Conservation (phyloP, 2,113 vertebrate genomes). For the Rattus rattus region DNA sequence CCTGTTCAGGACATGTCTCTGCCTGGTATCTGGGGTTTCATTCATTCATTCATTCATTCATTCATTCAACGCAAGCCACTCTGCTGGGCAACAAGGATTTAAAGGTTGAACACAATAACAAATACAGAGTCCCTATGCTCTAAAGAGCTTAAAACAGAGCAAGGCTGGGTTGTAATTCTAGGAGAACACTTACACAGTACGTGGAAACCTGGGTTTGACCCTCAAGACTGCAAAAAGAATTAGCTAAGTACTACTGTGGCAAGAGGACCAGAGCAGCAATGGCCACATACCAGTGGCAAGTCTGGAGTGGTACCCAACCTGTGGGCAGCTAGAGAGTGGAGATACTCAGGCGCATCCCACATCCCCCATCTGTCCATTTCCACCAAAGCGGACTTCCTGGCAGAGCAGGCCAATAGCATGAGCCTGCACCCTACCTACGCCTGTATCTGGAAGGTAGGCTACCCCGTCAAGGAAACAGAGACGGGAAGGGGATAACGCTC, state of each 20-base stretch:
- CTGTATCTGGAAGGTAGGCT: not conserved
- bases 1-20: not conserved
- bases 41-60: not conserved
- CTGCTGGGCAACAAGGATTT: not conserved
- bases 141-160: not conserved
- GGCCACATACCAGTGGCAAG: not conserved
- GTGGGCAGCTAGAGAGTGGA: rapidly evolving
- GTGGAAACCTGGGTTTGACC: not conserved
- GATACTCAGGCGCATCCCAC: rapidly evolving
- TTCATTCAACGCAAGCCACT: not conserved
- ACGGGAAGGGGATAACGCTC: not conserved
- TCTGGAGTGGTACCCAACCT: not conserved
- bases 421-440: not conserved
- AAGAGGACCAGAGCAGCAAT: not conserved
- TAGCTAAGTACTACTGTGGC: not conserved
- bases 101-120: not conserved
- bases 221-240: not conserved
- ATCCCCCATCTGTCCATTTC: too few species aligned
- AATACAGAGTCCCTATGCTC: not conserved
- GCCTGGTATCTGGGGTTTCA: not conserved
- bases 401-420: not conserved
- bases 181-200: too few species aligned
- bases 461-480: not conserved
- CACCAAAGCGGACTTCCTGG: not conserved
- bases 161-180: not conserved